Base-by-base conservation (phyloP, 1,140 invertebrate species). In the Aleiodes sp. region DNA sequence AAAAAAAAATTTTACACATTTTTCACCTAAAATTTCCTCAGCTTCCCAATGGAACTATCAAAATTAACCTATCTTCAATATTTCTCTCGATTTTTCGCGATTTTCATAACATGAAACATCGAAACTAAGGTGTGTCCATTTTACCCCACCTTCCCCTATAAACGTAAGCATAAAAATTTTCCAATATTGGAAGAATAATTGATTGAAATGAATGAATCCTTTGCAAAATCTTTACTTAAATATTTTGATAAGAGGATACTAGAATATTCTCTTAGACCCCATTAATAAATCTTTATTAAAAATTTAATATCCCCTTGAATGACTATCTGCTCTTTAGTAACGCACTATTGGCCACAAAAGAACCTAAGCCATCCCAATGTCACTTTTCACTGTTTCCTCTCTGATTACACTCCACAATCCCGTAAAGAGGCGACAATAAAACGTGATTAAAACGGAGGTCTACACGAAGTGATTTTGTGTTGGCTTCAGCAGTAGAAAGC, bases 401-500 rank as follows among this genome's bases (percentile, higher is more conserved):
- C 21, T 33, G 14, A 37, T 29, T 33, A 52, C 10, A 61, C 52
- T 31, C 52, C 52, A 56, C 52, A 56, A 26, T 10, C 10, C 52
- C 52, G 21, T 56, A 56, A 59, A 31, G 41, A 52, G 21, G 63
- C 29, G 56, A 16, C 56, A 59, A 59, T 59, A 59, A 59, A 59
- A 24, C 56, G 28, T 31, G 56, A 59, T 59, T 59, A 59, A 59
- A 59, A 59, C 2, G 28, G 14, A 24, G 56, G 12, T 59, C 24
- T 31, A 56, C 64, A 37, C 28, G 26, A 57, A 68, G 60, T 61
- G 26, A 68, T 43, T 62, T 62, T 29, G 56, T 28, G 56, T 6
- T n/a, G 26, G 14, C 7, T 59, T 59, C n/a, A 59, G 59, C 39
- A 46, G 10, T 28, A 65, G 19, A 28, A 29, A 3, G n/a, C 2